These are phyloP conservation scores for Gastracanthus pulcherrimus DNA, from an alignment of 2,888 invertebrate genomes.

Conservation along the genomic window DNA sequence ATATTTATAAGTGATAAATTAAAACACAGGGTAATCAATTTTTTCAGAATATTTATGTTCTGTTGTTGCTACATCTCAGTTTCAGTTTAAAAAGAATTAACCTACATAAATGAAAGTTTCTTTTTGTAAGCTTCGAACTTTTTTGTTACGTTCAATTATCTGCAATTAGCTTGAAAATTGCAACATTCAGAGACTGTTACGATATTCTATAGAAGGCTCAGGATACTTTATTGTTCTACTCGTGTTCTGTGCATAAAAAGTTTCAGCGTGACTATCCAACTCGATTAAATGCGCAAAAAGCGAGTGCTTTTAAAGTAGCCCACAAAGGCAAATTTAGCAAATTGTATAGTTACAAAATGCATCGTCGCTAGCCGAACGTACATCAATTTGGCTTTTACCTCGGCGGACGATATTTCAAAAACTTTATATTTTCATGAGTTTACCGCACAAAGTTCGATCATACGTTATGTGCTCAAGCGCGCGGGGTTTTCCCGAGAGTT, in stretches of 20 bases:
- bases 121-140: background rate
- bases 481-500: background rate
- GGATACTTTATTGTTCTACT: background rate
- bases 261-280: background rate
- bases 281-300: background rate
- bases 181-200: background rate
- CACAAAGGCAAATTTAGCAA: background rate
- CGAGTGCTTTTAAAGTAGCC: slow-evolving; percentile 8
- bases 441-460: slow-evolving; percentile 42
- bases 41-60: too few species aligned
- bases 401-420: slow-evolving; percentile 43
- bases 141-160: background rate
- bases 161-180: background rate
- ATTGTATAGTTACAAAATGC: slow-evolving; percentile 6
- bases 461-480: slow-evolving; percentile 16
- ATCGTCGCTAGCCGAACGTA: background rate
- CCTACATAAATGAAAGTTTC: background rate
- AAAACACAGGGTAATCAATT: too few species aligned
- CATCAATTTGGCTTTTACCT: slow-evolving; percentile 25
- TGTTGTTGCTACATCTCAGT: too few species aligned
- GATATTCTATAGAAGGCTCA: background rate
- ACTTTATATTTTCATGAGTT: slow-evolving; percentile 42
- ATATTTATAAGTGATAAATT: too few species aligned
- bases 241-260: background rate
- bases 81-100: background rate